These are phyloP conservation scores for Coecobrya sp. DNA, from an alignment of 2,888 invertebrate species.

Conservation along the genomic window DNA sequence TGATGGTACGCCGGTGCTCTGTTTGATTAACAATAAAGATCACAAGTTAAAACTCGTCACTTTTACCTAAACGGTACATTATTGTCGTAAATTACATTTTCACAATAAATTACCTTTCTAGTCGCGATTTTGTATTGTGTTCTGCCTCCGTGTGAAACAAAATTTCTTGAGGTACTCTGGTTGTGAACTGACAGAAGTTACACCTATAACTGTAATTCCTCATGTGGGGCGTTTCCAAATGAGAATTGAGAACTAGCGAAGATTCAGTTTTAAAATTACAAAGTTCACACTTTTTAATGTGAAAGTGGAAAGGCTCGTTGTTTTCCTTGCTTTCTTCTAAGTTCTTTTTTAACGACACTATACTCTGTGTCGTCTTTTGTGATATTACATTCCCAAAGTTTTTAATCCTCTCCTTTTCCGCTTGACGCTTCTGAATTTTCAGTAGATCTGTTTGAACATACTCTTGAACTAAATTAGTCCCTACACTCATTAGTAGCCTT, in stretches of 20 bases:
- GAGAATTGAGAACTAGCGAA: slow-evolving; percentile 93
- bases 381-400: slow-evolving; percentile 89
- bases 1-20: slow-evolving; percentile 96
- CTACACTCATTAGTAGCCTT: slow-evolving; percentile 97
- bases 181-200: slow-evolving; percentile 94
- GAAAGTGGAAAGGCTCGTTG: slow-evolving; percentile 93
- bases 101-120: slow-evolving; percentile 89
- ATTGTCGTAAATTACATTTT: neutral
- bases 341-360: slow-evolving; percentile 94
- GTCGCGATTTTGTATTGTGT: slow-evolving; percentile 94
- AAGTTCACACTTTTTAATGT: slow-evolving; percentile 94
- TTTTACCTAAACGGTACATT: no score
- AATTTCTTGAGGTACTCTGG: slow-evolving; percentile 95
- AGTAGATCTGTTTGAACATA: slow-evolving; percentile 97
- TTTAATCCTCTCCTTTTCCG: slow-evolving; percentile 91
- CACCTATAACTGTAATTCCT: slow-evolving; percentile 93
- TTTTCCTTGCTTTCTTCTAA: slow-evolving; percentile 95
- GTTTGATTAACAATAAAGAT: slow-evolving; percentile 40
- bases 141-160: slow-evolving; percentile 97
- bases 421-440: slow-evolving; percentile 95
- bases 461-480: slow-evolving; percentile 96
- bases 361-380: slow-evolving; percentile 91
- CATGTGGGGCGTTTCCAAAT: slow-evolving; percentile 97
- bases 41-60: no score
- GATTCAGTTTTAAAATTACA: slow-evolving; percentile 97